Base-by-base conservation (phyloP, 2,888 invertebrate species). In the Neria commutata region DNA sequence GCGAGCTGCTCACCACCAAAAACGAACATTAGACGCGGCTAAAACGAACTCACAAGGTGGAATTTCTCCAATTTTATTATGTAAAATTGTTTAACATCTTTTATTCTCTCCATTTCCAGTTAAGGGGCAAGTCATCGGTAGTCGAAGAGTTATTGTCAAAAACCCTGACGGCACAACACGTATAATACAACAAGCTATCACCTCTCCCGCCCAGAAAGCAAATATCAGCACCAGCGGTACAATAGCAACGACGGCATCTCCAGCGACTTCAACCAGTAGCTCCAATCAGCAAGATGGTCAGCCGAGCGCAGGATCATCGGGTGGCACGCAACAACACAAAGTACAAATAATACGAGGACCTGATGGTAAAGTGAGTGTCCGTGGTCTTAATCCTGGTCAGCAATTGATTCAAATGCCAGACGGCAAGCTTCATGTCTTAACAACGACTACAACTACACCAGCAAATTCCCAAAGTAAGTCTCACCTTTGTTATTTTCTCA, bases 371-470 rank as follows among this genome's bases (percentile, higher is more conserved):
- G 84, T 96, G 16, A 93, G 95, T 70, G 95, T 97, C 1, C 88
- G 93, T 61, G 97, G 97, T 1, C 84, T 97, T 8, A 86, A 94
- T 80, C 92, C 95, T 47, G 96, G 95, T 54, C 97, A 97, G 77
- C 95, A 96, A 76, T 83, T 97, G 56, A 89, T 96, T 45, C 93
- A 95, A 78, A 90, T 95, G 87, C 91, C 95, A 0, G 96, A 97
- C 80, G 97, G 97, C 0, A 94, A 94, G 78, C 83, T 96, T 23
- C 95, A 96, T 76, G 89, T 96, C 17, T 83, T 87, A 46, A 82
- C 84, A 8, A 79, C 84, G 21, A 85, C 85, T 29, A 65, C 72
- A 19, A 58, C 72, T 26, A 46, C 67, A 17, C 37, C 63, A 6
- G 54, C 64, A 3, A n/a, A n/a, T n/a, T n/a, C n/a, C n/a, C 67